Percentiles rank a stretch among this genome's conserved stretches.
Evolutionary conservation across 2,888 invertebrate species (phyloP).

Genomic region (Pheosia tremula): DNA sequence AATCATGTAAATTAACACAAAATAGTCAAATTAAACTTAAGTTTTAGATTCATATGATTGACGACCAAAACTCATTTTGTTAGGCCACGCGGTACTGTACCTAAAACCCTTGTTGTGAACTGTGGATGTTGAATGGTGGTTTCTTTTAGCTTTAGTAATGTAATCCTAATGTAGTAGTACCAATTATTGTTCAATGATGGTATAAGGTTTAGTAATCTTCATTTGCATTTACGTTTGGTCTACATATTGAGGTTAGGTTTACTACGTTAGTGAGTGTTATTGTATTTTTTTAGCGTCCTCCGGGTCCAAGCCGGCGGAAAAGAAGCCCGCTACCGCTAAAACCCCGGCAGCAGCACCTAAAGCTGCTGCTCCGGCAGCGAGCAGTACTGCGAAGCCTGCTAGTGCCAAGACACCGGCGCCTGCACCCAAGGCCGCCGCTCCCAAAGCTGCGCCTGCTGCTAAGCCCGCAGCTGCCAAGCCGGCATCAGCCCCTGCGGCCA

Average conservation of each 20-base stretch:
- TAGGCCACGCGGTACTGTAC: no score
- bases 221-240: not conserved
- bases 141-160: no score
- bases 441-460: slow-evolving; percentile 65
- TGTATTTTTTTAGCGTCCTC: slow-evolving; percentile 54
- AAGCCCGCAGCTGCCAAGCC: slow-evolving; percentile 75
- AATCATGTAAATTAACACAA: not conserved
- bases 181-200: not conserved
- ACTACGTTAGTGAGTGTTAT: slow-evolving; percentile 9
- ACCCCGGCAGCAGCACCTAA: slow-evolving; percentile 77
- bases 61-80: not conserved
- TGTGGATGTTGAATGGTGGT: no score
- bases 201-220: not conserved
- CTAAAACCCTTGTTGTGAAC: no score
- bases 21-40: not conserved
- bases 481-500: slow-evolving; percentile 76
- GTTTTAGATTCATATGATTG: not conserved
- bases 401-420: slow-evolving; percentile 71
- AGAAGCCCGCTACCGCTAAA: slow-evolving; percentile 72
- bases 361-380: slow-evolving; percentile 57
- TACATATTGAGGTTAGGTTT: slow-evolving; percentile 50
- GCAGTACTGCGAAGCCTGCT: slow-evolving; percentile 61
- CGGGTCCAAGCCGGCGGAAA: slow-evolving; percentile 77
- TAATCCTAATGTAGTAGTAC: not conserved
- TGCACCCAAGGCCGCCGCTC: slow-evolving; percentile 76